Evolutionary conservation across 2,113 vertebrate genomes (phyloP), one percentile per base, ranked within the genome.

Genomic region (Macrotus californicus): DNA sequence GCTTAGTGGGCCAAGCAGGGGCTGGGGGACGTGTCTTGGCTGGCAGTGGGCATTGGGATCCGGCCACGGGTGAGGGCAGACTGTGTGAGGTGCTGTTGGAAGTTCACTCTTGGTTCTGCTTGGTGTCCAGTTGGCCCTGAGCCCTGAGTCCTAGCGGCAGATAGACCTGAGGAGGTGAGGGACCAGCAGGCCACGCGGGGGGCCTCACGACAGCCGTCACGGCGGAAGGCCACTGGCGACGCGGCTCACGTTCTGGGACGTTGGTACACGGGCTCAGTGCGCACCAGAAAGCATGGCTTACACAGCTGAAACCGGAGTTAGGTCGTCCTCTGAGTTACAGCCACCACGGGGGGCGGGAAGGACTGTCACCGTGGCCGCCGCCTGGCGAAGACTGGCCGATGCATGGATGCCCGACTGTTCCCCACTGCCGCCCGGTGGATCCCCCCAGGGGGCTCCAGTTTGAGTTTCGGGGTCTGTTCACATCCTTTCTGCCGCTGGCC

Each of bases 341-440:
- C 5, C 1, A 5, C n/a, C 21, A 21, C 31, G 36, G 41, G 19
- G 11, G 52, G 4, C 13, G 48, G 75, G 43, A 39, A 41, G 13
- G 31, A 18, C 6, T 4, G 6, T 24, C 12, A 34, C 19, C 0
- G 0, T 0, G 36, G 52, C 39, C 10, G 6, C n/a, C 43, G 2
- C 36, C 52, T 21, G 21, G 2, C 0, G 0, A 2, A 11, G 22
- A 52, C 29, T 31, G 18, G 2, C 2, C 2, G 18, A 4, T 0
- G 15, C 6, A 4, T 36, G 64, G 43, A 41, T 70, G 12, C 9
- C 0, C 18, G 19, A 19, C 54, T 56, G 54, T 6, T 56, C 15
- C 54, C 54, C 14, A n/a, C 18, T 2, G 12, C 46, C 46, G 2
- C 13, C 86, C 2, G 7, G 34, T 56, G 4, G 48, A 34, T 5